Conservation (phyloP, 2,888 invertebrate genomes). For the Rhabditophanes sp. region DNA sequence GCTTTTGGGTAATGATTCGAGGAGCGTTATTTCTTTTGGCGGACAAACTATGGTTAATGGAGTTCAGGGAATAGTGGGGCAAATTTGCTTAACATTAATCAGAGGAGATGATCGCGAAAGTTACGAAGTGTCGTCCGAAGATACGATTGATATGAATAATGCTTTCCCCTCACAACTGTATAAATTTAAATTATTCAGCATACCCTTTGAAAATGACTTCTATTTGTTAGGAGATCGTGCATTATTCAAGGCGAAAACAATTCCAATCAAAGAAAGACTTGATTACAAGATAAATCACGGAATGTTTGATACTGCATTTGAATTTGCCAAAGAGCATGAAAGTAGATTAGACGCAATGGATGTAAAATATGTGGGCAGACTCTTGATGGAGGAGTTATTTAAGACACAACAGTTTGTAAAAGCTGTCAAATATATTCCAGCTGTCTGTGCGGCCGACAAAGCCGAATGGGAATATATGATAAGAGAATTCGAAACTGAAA, state of each 20-base stretch:
- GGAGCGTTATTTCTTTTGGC: slow-evolving; percentile 1
- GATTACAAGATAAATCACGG: slow-evolving; percentile 34
- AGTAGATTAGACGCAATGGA: slow-evolving; percentile 9
- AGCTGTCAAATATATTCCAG: slow-evolving; percentile 19
- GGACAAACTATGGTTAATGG: too few species aligned
- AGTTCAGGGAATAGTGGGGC: too few species aligned
- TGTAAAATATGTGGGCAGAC: slow-evolving; percentile 21
- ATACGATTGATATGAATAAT: slow-evolving; percentile 18
- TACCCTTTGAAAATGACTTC: slow-evolving; percentile 25
- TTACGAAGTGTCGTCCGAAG: slow-evolving; percentile 20
- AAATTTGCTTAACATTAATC: too few species aligned
- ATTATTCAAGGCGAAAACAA: slow-evolving; percentile 35
- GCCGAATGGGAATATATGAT: slow-evolving; percentile 42
- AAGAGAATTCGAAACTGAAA: slow-evolving; percentile 21
- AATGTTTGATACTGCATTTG: slow-evolving; percentile 26
- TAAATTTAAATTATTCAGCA: slow-evolving; percentile 16
- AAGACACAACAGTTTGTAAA: slow-evolving; percentile 10
- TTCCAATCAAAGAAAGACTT: slow-evolving; percentile 30
- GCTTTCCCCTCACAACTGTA: too few species aligned
- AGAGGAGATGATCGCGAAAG: slow-evolving; percentile 11
- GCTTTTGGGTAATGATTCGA: slow-evolving; percentile 1
- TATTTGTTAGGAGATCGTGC: slow-evolving; percentile 26
- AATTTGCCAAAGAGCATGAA: slow-evolving; percentile 19
- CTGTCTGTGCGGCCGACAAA: slow-evolving; percentile 26
- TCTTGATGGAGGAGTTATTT: slow-evolving; percentile 25